Base-by-base conservation (phyloP, 2,797 vertebrate species). In the Coluber constrictor region DNA sequence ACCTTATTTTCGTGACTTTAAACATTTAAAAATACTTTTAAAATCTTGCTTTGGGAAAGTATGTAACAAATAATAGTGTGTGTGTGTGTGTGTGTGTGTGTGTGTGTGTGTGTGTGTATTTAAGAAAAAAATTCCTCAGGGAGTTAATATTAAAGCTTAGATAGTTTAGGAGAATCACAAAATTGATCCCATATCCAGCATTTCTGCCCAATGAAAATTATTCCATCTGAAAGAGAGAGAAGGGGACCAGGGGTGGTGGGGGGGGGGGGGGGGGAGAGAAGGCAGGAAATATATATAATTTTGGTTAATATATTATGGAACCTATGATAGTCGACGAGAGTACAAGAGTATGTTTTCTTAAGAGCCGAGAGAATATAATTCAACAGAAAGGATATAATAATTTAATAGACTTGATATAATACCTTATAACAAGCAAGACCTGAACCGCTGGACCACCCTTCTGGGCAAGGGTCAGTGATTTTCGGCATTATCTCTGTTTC, bases 401-500 rank as follows among this genome's bases (percentile, higher is more conserved):
- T 83, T 83, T 47, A 47, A 47, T 83, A 83, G 37, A 47, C 74
- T 74, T 16, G 56, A 86, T 54, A 12, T 88, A 93, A 95, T 96
- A 99, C 99, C 98, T 99, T 99, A 96, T 99, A 99, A 97, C 99
- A 99, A 94, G 98, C 98, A 96, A 95, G 97, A 92, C 97, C 94
- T 0, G 95, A 93, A 88, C 92, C 96, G 57, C 98, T 97, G 29
- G 97, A 87, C 99, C 99, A 99, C 47, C 99, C 99, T 60, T 96
- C 87, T 5, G 98, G 97, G 96, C 99, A 99, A 54, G 98, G 95
- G 57, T 94, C 96, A 25, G 94, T 98, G 15, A 96, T 96, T 91
- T 98, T 96, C 0, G 97, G 98, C 32, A 97, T 94, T 11, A 97
- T 97, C 92, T 98, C 97, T 54, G 98, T 96, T 5, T 97, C 95